Percentiles rank a stretch among this genome's conserved stretches.
Conservation (phyloP, 2,888 invertebrate species). For the Ormyrus nitidulus region DNA sequence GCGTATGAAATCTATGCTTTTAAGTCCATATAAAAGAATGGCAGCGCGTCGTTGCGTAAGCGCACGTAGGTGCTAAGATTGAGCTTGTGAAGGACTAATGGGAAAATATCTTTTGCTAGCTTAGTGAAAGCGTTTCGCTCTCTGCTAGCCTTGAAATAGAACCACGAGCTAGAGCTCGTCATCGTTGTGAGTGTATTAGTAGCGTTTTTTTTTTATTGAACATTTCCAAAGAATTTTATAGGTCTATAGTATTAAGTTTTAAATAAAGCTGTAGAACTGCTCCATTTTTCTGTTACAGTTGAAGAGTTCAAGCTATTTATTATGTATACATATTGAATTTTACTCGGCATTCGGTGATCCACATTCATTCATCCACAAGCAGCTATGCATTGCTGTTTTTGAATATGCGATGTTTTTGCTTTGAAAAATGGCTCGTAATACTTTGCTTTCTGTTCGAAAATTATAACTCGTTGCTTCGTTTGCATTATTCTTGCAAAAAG, state of each 20-base stretch:
- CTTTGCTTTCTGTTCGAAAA: constrained; percentile 51
- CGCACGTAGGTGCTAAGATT: background rate
- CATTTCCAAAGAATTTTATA: too few species aligned
- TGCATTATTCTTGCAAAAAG: constrained; percentile 45
- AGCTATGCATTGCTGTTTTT: background rate
- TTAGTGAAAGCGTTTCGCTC: constrained; percentile 36
- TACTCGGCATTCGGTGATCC: background rate
- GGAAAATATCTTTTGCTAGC: constrained; percentile 20
- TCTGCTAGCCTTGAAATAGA: constrained; percentile 17
- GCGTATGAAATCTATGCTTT: too few species aligned
- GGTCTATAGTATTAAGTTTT: background rate
- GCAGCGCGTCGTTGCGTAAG: too few species aligned
- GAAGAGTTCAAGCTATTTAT: too few species aligned
- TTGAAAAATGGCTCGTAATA: constrained; percentile 52
- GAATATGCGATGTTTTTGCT: constrained; percentile 22
- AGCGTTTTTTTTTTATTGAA: too few species aligned
- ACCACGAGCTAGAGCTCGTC: too few species aligned
- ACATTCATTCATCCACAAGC: background rate
- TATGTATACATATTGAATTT: too few species aligned
- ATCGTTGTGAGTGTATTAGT: too few species aligned
- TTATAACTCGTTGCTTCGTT: constrained; percentile 35
- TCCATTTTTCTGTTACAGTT: too few species aligned
- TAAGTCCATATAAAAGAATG: too few species aligned
- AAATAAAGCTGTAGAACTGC: background rate
- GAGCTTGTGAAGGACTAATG: constrained; percentile 17